These are phyloP conservation scores for Hypotaenidia philippensis DNA, from an alignment of 2,797 vertebrate genomes.

Conservation along the genomic window DNA sequence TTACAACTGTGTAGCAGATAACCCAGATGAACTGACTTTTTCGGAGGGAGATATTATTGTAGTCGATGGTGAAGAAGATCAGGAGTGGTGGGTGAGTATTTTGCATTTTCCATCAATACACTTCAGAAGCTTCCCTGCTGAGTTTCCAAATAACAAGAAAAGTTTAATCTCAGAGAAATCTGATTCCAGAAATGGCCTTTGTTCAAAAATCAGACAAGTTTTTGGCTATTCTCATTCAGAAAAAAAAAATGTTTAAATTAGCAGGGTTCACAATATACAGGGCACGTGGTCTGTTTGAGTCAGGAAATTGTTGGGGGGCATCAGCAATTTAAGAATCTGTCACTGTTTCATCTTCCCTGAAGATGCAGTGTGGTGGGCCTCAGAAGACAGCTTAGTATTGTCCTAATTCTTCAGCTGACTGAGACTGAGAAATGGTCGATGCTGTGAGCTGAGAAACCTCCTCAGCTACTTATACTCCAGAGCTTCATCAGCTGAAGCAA, in stretches of 20 bases:
- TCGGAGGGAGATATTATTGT: conserved; percentile 96
- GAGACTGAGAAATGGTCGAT: neutral
- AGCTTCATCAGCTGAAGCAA: neutral
- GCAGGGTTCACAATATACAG: neutral
- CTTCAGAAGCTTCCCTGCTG: neutral
- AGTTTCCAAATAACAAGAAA: neutral
- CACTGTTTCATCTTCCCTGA: neutral
- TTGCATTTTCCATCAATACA: neutral
- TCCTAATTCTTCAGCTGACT: neutral
- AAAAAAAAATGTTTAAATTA: neutral
- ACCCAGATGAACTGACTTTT: conserved; percentile 97
- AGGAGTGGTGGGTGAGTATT: conserved; percentile 99
- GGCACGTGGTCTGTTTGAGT: neutral
- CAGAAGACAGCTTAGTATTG: neutral
- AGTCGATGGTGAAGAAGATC: conserved; percentile 97
- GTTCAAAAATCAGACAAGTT: neutral
- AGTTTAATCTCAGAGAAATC: neutral
- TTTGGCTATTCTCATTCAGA: neutral
- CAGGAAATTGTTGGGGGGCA: neutral
- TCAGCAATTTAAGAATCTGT: neutral
- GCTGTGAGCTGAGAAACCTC: neutral
- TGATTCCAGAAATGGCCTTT: neutral
- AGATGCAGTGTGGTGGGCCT: neutral
- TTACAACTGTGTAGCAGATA: conserved; percentile 96
- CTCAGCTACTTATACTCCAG: neutral